Conservation (phyloP, 2,797 vertebrate genomes). For the Capromys pilorides region DNA sequence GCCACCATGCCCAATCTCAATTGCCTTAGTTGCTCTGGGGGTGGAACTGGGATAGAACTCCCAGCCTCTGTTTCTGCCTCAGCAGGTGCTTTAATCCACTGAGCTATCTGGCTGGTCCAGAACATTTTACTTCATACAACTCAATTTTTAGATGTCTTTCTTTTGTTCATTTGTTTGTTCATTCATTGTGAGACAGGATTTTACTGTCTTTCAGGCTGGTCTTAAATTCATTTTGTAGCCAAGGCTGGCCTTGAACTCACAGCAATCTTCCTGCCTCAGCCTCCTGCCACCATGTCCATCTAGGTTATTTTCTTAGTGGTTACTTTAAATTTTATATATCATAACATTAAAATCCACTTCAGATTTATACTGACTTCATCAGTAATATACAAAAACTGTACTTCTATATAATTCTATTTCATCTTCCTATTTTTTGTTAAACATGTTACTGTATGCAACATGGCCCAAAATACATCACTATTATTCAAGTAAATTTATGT, state of each 20-base stretch:
- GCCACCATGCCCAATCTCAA: no score
- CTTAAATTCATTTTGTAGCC: not conserved
- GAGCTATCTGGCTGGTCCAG: not conserved
- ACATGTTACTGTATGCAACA: not conserved
- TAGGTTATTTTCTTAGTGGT: conserved; percentile 16
- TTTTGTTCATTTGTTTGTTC: not conserved
- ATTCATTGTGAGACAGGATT: no score
- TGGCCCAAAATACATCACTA: not conserved
- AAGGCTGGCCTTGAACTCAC: not conserved
- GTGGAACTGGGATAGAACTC: no score
- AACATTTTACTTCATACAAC: not conserved
- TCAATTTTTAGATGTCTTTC: not conserved
- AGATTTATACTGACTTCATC: conserved; percentile 9
- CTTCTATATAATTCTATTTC: not conserved
- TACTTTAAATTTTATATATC: not conserved
- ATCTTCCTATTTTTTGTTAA: not conserved
- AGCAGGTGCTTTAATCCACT: no score
- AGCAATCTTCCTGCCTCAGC: not conserved
- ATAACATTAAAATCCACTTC: not conserved
- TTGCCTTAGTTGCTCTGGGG: no score
- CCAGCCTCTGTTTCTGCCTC: no score
- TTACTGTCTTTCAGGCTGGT: not conserved
- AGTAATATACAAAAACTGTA: not conserved
- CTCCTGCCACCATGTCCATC: not conserved
- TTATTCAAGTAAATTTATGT: conserved; percentile 4